Conservation (phyloP, 2,888 invertebrate species). For the Leptothorax acervorum region DNA sequence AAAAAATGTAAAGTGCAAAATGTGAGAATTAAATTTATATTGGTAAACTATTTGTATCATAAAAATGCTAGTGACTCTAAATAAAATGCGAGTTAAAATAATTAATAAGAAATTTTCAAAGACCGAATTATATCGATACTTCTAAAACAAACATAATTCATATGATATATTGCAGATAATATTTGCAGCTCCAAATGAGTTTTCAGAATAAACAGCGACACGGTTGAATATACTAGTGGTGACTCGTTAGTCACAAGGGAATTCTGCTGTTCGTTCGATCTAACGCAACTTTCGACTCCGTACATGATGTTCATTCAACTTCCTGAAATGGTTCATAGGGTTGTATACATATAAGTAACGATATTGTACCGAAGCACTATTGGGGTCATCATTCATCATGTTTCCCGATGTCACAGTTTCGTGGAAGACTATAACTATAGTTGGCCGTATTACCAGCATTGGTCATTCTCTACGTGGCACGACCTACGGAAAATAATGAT, state of each 20-base stretch:
- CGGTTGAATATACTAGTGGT: constrained; percentile 11
- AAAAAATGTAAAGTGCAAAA: background rate
- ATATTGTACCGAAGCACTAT: background rate
- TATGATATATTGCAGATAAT: background rate
- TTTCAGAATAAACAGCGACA: background rate
- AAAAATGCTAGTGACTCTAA: background rate
- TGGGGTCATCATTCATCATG: background rate
- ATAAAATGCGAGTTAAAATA: background rate
- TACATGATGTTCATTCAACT: constrained; percentile 49
- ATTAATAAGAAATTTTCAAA: background rate
- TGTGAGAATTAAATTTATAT: background rate
- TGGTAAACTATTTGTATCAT: background rate
- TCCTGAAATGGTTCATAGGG: constrained; percentile 18
- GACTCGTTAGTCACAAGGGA: constrained; percentile 25
- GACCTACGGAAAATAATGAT: constrained; percentile 31
- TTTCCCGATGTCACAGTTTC: background rate
- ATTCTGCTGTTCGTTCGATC: constrained; percentile 14
- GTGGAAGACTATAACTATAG: background rate
- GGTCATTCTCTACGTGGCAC: constrained; percentile 32
- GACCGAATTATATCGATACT: background rate
- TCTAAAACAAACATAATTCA: background rate
- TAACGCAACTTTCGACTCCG: constrained; percentile 51
- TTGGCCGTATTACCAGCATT: background rate
- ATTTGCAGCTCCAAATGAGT: background rate
- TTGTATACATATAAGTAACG: background rate